Conservation (phyloP, 2,888 invertebrate species). For the Stramonita haemastoma region DNA sequence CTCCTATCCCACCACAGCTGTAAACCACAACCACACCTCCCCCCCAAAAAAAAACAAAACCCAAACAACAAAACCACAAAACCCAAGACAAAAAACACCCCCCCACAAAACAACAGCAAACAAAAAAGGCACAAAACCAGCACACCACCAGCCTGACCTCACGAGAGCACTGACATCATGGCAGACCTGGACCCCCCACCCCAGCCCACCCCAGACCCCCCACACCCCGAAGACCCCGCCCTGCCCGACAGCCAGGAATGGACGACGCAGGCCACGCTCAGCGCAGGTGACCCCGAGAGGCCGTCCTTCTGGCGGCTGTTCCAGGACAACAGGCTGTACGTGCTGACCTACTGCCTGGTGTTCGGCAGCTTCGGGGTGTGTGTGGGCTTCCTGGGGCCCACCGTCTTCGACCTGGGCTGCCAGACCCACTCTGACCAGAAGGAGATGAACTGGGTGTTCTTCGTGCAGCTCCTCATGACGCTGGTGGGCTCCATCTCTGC, state of each 20-base stretch:
- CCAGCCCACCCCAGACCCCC: background rate
- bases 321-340: slow-evolving; percentile 75
- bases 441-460: slow-evolving; percentile 79
- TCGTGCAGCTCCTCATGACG: slow-evolving; percentile 78
- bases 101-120: too few relatives aligned
- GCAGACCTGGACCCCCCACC: background rate
- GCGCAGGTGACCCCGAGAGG: slow-evolving; percentile 39
- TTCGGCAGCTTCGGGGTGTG: slow-evolving; percentile 80
- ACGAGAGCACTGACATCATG: background rate
- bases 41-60: background rate
- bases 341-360: slow-evolving; percentile 77
- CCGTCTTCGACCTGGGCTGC: slow-evolving; percentile 78
- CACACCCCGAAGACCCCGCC: background rate
- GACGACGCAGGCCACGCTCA: slow-evolving; percentile 42
- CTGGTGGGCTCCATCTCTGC: slow-evolving; percentile 78
- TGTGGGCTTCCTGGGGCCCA: slow-evolving; percentile 79
- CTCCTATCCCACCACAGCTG: background rate
- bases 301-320: slow-evolving; percentile 75
- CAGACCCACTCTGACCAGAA: slow-evolving; percentile 77
- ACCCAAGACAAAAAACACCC: background rate
- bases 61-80: too few relatives aligned
- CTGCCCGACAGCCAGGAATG: slow-evolving; percentile 32
- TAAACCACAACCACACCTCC: background rate
- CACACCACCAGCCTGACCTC: background rate
- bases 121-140: background rate